Evolutionary conservation across 2,888 invertebrate species (phyloP).

Genomic region (Cheilosia impressa): DNA sequence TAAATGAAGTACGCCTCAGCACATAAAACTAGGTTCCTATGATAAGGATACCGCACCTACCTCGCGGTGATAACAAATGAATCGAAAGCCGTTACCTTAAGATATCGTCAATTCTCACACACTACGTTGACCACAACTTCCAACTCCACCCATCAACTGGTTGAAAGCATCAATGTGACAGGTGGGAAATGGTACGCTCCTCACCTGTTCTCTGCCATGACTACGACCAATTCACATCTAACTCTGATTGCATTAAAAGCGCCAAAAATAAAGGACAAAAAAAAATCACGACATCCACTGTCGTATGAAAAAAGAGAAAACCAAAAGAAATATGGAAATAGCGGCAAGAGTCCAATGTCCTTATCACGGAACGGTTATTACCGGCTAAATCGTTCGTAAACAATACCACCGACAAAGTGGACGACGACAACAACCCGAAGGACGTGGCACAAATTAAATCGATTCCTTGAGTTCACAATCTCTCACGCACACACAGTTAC

Average conservation of each 20-base stretch:
- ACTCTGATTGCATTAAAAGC: constrained; percentile 15
- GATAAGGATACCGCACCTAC: too few relatives aligned
- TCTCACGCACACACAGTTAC: constrained; percentile 8
- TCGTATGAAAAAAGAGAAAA: background rate
- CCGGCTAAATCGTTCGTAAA: constrained; percentile 47
- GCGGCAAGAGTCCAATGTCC: constrained; percentile 39
- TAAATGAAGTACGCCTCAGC: too few relatives aligned
- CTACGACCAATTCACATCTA: constrained; percentile 4
- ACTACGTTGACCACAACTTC: too few relatives aligned
- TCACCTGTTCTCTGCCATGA: background rate
- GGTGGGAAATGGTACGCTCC: background rate
- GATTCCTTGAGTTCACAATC: constrained; percentile 22
- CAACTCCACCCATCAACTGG: too few relatives aligned
- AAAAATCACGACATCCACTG: background rate
- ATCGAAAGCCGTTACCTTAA: too few relatives aligned
- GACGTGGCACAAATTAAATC: constrained; percentile 38
- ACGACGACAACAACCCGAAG: background rate
- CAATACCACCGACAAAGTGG: constrained; percentile 52
- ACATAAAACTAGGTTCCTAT: too few relatives aligned
- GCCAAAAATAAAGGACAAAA: background rate
- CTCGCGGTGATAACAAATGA: too few relatives aligned
- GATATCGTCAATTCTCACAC: too few relatives aligned
- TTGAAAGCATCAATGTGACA: background rate
- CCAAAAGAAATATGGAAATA: background rate
- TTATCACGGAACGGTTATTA: constrained; percentile 47